phyloP scores from a whole-genome alignment of 2,888 invertebrate genomes.

The Trisateles emortualis region DNA sequence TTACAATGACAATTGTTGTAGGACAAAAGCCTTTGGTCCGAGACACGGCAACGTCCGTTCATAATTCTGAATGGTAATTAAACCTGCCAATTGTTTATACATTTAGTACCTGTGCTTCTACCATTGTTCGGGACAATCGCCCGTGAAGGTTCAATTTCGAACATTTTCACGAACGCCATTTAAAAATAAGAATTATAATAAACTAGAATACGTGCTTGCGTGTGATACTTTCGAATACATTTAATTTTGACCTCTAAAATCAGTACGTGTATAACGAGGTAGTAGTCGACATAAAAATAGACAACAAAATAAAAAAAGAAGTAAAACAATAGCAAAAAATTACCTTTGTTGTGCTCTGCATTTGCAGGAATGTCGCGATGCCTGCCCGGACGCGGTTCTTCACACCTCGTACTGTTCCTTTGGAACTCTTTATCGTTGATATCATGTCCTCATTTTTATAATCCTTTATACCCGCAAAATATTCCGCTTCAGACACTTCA shows the following conservation, averaged over 20 bases:
- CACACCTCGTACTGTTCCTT: slow-evolving; percentile 97
- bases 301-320: slow-evolving; percentile 55
- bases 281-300: slow-evolving; percentile 46
- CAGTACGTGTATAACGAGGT: slow-evolving; percentile 74
- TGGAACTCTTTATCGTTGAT: slow-evolving; percentile 95
- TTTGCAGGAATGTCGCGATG: slow-evolving; percentile 97
- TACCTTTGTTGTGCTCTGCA: slow-evolving; percentile 94
- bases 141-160: slow-evolving; percentile 70
- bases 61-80: slow-evolving; percentile 73
- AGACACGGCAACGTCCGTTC: slow-evolving; percentile 61
- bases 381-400: slow-evolving; percentile 98
- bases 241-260: slow-evolving; percentile 76
- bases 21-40: slow-evolving; percentile 47
- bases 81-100: slow-evolving; percentile 68
- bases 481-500: slow-evolving; percentile 87
- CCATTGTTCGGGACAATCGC: slow-evolving; percentile 63
- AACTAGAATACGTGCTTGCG: slow-evolving; percentile 60
- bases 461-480: slow-evolving; percentile 93
- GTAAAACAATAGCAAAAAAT: slow-evolving; percentile 66
- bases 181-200: slow-evolving; percentile 64
- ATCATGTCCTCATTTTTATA: slow-evolving; percentile 88
- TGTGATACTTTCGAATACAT: slow-evolving; percentile 75
- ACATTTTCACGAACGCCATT: slow-evolving; percentile 51
- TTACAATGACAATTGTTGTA: slow-evolving; percentile 68
- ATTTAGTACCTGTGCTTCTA: slow-evolving; percentile 50